Evolutionary conservation across 2,888 invertebrate genomes (phyloP).

Genomic region (Melanotus villosus): DNA sequence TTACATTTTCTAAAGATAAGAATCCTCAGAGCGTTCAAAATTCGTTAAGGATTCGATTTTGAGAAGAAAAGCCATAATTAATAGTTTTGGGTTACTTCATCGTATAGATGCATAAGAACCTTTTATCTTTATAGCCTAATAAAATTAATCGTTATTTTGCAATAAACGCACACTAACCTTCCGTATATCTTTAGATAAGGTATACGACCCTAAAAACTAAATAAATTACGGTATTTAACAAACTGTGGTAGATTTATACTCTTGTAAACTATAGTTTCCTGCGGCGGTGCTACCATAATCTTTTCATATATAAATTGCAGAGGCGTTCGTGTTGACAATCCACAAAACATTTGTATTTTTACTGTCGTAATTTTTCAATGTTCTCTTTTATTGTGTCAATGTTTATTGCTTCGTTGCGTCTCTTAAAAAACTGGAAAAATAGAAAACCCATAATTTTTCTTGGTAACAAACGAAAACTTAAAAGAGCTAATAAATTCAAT

Average conservation of each 20-base stretch:
- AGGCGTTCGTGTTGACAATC: too few relatives aligned
- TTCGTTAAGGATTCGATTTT: neutral
- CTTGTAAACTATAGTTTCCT: conserved; percentile 2
- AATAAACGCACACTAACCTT: conserved; percentile 20
- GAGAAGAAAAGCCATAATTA: conserved; percentile 3
- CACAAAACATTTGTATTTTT: too few relatives aligned
- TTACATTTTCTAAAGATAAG: neutral
- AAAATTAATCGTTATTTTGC: conserved; percentile 25
- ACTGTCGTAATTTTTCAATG: too few relatives aligned
- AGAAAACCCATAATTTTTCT: too few relatives aligned
- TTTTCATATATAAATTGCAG: neutral
- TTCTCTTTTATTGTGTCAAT: too few relatives aligned
- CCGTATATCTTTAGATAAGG: conserved; percentile 10
- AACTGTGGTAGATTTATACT: neutral
- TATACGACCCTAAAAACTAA: conserved; percentile 8
- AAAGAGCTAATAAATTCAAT: too few relatives aligned
- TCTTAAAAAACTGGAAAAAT: too few relatives aligned
- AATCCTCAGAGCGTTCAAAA: neutral
- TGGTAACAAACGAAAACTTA: too few relatives aligned
- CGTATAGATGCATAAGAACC: neutral
- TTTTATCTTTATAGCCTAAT: conserved; percentile 21
- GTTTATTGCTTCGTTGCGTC: too few relatives aligned
- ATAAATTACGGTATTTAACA: neutral
- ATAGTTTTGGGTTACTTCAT: neutral
- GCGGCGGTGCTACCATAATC: neutral